Evolutionary conservation across 1,140 invertebrate genomes (phyloP), one percentile per base, ranked within the genome.

Genomic region (Oncopeltus fasciatus): DNA sequence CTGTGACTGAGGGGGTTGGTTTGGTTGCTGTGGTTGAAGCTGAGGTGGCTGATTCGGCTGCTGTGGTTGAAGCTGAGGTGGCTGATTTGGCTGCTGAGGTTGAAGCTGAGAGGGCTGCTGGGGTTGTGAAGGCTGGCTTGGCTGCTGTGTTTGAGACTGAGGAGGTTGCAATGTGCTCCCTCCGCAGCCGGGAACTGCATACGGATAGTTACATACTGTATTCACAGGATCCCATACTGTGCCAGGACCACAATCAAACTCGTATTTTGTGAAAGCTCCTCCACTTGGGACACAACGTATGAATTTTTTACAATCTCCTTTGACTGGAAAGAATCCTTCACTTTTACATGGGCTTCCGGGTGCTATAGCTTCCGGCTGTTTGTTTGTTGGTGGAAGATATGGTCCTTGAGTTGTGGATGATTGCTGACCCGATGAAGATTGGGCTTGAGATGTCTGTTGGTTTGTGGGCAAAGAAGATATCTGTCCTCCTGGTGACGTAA

Each of bases 311-410:
- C 75, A 77, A 60, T 75, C 69, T 16, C 72, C 69, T 49, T 74
- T 67, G 63, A 75, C 66, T 21, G 73, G 69, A 68, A 76, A 77
- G 67, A 81, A 83, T 44, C 82, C 81, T 74, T 85, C 83, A 60
- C 69, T 60, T 60, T 63, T 66, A 65, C 80, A 82, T 21, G 64
- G 57, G 14, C 43, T 47, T 28, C 46, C 33, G 2, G 62, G 27
- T 8, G 26, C 44, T 46, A 20, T n/a, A 26, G 59, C 31, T 21
- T 24, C 21, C 11, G 43, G 4, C 31, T 28, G 57, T 31, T 58
- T 24, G 28, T 31, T 9, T 28, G 57, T 31, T 58, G 57, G 28
- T 31, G 27, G 29, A 28, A 27, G 11, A 16, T 18, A 18, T n/a
- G 57, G 57, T 33, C 18, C n/a, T 49, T 49, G 47, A 49, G 16